Percentiles rank a stretch among this genome's conserved stretches.
phyloP scores from a whole-genome alignment of 2,888 invertebrate species.

The Belgica antarctica region DNA sequence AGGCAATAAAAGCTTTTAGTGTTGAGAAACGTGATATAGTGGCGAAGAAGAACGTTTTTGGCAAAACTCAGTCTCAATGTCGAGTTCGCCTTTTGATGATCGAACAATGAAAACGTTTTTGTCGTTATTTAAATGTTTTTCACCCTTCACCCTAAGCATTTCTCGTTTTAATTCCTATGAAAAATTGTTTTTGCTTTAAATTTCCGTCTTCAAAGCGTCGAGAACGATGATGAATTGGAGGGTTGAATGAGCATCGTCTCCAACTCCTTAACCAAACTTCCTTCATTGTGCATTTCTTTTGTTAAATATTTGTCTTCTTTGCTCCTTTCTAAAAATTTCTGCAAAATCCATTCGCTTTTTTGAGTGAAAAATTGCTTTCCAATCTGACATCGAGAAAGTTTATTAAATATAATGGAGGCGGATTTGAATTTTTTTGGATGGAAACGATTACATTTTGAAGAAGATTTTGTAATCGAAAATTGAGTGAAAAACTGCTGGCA shows the following conservation, averaged over 20 bases:
- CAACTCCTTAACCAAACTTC: background rate
- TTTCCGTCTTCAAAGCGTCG: too few species aligned
- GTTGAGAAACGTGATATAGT: background rate
- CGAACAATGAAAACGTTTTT: slow-evolving; percentile 16
- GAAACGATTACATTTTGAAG: too few species aligned
- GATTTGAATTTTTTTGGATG: background rate
- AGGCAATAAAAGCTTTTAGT: slow-evolving; percentile 12
- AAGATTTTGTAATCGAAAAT: too few species aligned
- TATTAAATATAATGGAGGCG: background rate
- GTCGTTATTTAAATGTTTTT: slow-evolving; percentile 14
- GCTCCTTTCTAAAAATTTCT: background rate
- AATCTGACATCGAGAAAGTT: slow-evolving; percentile 10
- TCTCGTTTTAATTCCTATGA: slow-evolving; percentile 7
- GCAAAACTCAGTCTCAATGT: background rate
- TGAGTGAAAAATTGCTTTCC: slow-evolving; percentile 21
- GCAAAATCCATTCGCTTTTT: background rate
- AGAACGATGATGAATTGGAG: background rate
- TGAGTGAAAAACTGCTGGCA: too few species aligned
- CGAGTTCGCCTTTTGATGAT: background rate
- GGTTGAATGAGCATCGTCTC: background rate
- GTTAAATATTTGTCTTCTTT: slow-evolving; percentile 29
- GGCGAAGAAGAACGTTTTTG: too few species aligned
- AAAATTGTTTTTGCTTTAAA: background rate
- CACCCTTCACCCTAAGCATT: background rate
- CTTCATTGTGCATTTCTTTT: slow-evolving; percentile 35